Conservation (phyloP, 2,113 vertebrate species). For the Bothrops jararaca region DNA sequence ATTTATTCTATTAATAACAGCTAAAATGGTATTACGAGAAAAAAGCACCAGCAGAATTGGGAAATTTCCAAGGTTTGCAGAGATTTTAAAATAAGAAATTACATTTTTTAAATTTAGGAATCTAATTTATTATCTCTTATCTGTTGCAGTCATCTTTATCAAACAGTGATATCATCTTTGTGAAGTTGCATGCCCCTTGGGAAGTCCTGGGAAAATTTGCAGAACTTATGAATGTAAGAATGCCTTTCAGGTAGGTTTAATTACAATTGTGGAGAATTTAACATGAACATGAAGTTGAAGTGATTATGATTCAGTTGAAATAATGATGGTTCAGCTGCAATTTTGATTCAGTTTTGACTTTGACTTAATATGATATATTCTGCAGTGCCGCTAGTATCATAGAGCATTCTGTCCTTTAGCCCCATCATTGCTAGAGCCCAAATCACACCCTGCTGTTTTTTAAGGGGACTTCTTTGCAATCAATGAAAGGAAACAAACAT, state of each 20-base stretch:
- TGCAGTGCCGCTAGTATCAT: conserved; percentile 65
- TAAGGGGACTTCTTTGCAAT: conserved; percentile 71
- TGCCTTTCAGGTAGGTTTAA: conserved; percentile 90
- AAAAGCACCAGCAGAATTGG: neutral
- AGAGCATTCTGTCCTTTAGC: conserved; percentile 67
- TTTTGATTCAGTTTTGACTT: conserved; percentile 45
- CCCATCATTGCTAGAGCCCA: conserved; percentile 69
- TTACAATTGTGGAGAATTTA: conserved; percentile 23
- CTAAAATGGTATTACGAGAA: neutral
- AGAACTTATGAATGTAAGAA: conserved; percentile 94
- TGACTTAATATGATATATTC: conserved; percentile 45
- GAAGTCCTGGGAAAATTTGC: conserved; percentile 93
- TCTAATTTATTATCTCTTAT: conserved; percentile 3
- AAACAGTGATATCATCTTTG: conserved; percentile 91
- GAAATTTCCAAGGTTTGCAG: neutral
- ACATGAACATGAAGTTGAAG: neutral
- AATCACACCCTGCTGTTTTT: conserved; percentile 71
- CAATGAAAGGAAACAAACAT: conserved; percentile 67
- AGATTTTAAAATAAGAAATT: neutral
- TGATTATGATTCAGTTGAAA: conserved; percentile 36
- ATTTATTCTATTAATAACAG: neutral
- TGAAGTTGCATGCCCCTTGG: conserved; percentile 93
- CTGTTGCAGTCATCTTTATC: conserved; percentile 84
- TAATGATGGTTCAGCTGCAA: conserved; percentile 36
- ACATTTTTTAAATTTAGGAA: neutral